Evolutionary conservation across 2,888 invertebrate genomes (phyloP).

Genomic region (Ectropis crepuscularia): DNA sequence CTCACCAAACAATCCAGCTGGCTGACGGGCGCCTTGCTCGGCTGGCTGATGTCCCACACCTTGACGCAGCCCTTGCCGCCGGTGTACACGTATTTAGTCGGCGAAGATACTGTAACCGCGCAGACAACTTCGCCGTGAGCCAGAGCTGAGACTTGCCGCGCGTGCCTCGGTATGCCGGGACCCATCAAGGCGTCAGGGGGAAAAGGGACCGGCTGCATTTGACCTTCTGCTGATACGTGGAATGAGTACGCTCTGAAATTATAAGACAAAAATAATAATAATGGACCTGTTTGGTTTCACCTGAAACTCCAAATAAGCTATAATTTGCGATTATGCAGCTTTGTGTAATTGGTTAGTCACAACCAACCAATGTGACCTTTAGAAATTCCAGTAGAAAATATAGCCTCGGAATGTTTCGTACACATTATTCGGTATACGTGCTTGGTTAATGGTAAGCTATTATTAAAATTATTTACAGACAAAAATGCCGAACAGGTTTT

Average conservation of each 20-base stretch:
- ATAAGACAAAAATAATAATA: neutral
- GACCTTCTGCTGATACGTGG: constrained; percentile 95
- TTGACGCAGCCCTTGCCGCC: constrained; percentile 99
- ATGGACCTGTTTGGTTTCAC: too few relatives aligned
- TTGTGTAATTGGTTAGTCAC: too few relatives aligned
- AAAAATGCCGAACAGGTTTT: too few relatives aligned
- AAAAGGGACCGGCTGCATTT: constrained; percentile 96
- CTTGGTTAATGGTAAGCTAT: too few relatives aligned
- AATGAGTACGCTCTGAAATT: constrained; percentile 94
- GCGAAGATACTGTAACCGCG: constrained; percentile 97
- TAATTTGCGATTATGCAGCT: too few relatives aligned
- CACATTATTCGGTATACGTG: too few relatives aligned
- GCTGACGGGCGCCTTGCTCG: constrained; percentile 94
- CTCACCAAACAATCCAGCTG: constrained; percentile 95
- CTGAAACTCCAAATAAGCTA: too few relatives aligned
- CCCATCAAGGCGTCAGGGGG: constrained; percentile 97
- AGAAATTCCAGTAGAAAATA: too few relatives aligned
- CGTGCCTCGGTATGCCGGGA: constrained; percentile 96
- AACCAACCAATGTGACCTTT: too few relatives aligned
- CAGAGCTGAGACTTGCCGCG: constrained; percentile 95
- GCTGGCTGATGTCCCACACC: constrained; percentile 98
- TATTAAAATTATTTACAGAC: too few relatives aligned
- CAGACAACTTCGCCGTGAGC: constrained; percentile 98
- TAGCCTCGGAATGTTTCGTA: too few relatives aligned
- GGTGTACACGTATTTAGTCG: constrained; percentile 96